Evolutionary conservation across 2,888 invertebrate species (phyloP), one percentile per base, ranked within the genome.

Genomic region (Drosophila villosipedis): DNA sequence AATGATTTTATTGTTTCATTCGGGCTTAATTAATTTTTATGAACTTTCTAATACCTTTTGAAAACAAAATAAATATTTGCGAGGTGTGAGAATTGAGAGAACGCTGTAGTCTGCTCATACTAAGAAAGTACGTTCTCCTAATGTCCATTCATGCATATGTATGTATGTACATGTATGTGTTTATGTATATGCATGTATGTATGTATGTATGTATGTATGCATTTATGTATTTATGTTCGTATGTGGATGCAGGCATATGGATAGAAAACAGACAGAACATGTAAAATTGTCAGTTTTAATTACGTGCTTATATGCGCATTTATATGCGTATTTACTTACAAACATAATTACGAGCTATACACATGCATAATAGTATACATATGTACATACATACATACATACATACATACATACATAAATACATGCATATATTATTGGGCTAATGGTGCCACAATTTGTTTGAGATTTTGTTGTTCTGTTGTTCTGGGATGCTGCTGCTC

Each of bases 371-470:
- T 9, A 25, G 7, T 39, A 50, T n/a, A 35, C 19, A n/a, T 9
- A 19, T 25, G 33, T 47, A 49, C 33, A 6, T 6, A 19, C 12
- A n/a, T 35, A 19, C 35, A 37, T 4, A 22, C 16, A 68, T 35
- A 41, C 16, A 68, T 35, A 41, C n/a, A 59, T 22, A 52, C 25
- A 59, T 30, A 39, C 16, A 68, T 35, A 41, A 25, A 59, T 22
- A 52, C 30, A 59, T 30, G 39, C 35, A 39, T 41, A 37, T 73
- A 52, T 57, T 57, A 53, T 55, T 68, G 72, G 63, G 59, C 57
- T 78, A 80, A 74, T 64, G 73, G 61, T 74, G 68, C 63, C 73
- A 81, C 59, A 79, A 71, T 73, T 82, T 78, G 69, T 68, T 74
- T 73, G 52, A 72, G 69, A 73, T 68, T 67, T 70, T 73, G 60